Evolutionary conservation across 2,888 invertebrate species (phyloP).

Genomic region (Seladonia tumulorum): DNA sequence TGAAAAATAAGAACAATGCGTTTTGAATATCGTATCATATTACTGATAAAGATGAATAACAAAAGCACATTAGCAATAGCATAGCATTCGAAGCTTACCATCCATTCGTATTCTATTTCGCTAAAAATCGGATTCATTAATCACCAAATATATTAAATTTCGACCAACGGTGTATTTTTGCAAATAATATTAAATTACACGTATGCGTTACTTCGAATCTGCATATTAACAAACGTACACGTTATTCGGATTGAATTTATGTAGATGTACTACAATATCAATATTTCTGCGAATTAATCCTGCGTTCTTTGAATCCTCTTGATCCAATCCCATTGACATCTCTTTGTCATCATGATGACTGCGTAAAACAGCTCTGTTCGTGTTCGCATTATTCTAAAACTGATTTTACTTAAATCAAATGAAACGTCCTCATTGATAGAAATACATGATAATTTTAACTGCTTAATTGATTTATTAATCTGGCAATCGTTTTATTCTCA

Average conservation of each 20-base stretch:
- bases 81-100: neutral
- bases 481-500: neutral
- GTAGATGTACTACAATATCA: neutral
- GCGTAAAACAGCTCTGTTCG: neutral
- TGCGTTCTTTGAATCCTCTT: neutral
- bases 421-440: neutral
- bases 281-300: neutral
- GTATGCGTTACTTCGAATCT: neutral
- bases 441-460: neutral
- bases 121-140: neutral
- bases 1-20: neutral
- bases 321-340: neutral
- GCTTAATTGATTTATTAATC: neutral
- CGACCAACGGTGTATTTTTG: neutral
- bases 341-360: neutral
- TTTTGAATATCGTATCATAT: neutral
- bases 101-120: neutral
- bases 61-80: neutral
- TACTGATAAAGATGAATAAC: neutral
- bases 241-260: neutral
- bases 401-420: neutral
- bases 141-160: neutral
- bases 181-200: slow-evolving; percentile 1
- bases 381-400: neutral
- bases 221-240: neutral